phyloP scores from a whole-genome alignment of 2,113 vertebrate species.

The Oncorhynchus tshawytscha region DNA sequence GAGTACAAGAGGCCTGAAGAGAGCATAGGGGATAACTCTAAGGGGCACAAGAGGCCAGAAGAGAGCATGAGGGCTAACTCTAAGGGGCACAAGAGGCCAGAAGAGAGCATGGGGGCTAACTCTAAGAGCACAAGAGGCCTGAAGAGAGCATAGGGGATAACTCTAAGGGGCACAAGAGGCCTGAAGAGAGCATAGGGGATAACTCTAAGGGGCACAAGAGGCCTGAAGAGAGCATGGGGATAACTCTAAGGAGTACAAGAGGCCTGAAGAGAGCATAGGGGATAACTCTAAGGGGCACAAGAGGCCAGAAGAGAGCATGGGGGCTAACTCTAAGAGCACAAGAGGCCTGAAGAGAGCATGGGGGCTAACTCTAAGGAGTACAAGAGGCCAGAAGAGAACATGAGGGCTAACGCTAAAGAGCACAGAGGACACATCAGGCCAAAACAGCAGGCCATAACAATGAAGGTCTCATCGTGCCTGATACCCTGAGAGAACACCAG shows the following conservation, averaged over 20 bases:
- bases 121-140: neutral
- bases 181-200: neutral
- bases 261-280: neutral
- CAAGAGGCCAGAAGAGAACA: no score
- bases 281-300: conserved; percentile 1
- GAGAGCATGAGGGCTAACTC: neutral
- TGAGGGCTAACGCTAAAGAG: conserved; percentile 9
- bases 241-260: conserved; percentile 1
- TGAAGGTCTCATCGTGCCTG: no score
- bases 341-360: no score
- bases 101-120: neutral
- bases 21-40: neutral
- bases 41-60: no score
- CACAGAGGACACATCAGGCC: no score
- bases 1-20: no score
- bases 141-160: neutral
- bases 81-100: neutral
- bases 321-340: neutral
- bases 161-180: neutral
- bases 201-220: conserved; percentile 3
- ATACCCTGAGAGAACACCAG: no score
- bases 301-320: no score
- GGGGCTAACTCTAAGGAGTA: neutral
- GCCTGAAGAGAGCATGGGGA: no score
- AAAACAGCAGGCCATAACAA: no score